A percentile compares a stretch with the other conserved stretches of the same genome.
phyloP scores from a whole-genome alignment of 2,888 invertebrate genomes.

The Andrena praecox region DNA sequence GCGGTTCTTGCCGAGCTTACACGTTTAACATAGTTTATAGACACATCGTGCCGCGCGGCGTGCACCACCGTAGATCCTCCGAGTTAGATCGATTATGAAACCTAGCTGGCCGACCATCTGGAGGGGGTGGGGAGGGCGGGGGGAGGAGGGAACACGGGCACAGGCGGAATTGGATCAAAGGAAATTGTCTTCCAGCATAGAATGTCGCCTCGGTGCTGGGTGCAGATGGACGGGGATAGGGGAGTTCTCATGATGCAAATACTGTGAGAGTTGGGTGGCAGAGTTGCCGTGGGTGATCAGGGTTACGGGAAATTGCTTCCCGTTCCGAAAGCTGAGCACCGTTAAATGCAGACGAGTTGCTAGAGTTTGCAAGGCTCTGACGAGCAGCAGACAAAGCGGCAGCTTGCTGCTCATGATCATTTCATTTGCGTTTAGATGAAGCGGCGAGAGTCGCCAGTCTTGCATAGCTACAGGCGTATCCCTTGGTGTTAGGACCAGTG shows the following conservation, averaged over 20 bases:
- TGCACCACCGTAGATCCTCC: constrained; percentile 37
- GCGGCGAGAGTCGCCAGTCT: constrained; percentile 33
- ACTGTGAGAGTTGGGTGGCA: neutral
- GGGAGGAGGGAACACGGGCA: constrained; percentile 3
- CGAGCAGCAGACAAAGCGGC: constrained; percentile 3
- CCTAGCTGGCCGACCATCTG: constrained; percentile 2
- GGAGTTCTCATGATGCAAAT: constrained; percentile 24
- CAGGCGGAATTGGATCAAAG: constrained; percentile 6
- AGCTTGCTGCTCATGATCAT: neutral
- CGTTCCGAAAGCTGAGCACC: constrained; percentile 7
- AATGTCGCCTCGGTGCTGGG: neutral
- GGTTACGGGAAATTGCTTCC: constrained; percentile 24
- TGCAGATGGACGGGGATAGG: neutral
- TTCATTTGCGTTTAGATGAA: constrained; percentile 33
- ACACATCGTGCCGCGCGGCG: constrained; percentile 47
- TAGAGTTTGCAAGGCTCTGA: neutral
- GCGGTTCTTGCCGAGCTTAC: constrained; percentile 46
- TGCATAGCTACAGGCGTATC: neutral
- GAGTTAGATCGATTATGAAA: constrained; percentile 51
- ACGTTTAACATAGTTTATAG: constrained; percentile 60
- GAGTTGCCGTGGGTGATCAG: constrained; percentile 17
- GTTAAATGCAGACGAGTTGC: neutral
- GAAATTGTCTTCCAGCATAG: constrained; percentile 4
- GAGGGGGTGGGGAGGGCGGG: neutral
- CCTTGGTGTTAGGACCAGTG: constrained; percentile 7